Evolutionary conservation across 2,797 vertebrate species (phyloP), one percentile per base, ranked within the genome.

Genomic region (Aeoliscus strigatus): DNA sequence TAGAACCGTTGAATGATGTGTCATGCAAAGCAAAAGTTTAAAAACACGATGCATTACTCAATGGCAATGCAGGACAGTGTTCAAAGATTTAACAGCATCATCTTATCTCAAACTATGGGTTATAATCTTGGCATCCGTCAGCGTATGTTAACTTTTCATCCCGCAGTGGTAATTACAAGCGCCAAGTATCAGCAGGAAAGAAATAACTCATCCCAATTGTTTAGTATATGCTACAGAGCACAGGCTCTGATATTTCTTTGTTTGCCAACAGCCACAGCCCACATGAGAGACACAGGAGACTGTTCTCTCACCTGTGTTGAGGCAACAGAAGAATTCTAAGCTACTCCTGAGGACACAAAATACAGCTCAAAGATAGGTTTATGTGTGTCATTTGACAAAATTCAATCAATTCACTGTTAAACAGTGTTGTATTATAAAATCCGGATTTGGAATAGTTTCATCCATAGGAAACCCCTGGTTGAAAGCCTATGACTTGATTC

Each of bases 131-230:
- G n/a, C n/a, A 21, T 21, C 3, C 6, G 18, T 21, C 18, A 21
- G 3, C 18, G 6, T 21, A 21, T 21, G 18, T 21, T 3, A 21
- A 21, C 18, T 21, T 21, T 21, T 21, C 6, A 6, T 21, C 29
- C 10, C 30, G n/a, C 8, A 61, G 70, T 57, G 70, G 79, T 83
- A 79, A 84, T 81, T 77, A 73, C 42, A 15, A 55, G 32, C 49
- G 17, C 30, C 31, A 34, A 41, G 41, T 61, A 49, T 54, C 32
- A 57, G 39, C 39, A 66, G n/a, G n/a, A n/a, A n/a, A n/a, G n/a
- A n/a, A n/a, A n/a, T n/a, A n/a, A n/a, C n/a, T n/a, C 25, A 16
- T 26, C 12, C 16, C 33, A 25, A 11, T 53, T 23, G 13, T 30
- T 41, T 9, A 30, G 25, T 27, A 41, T 24, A 39, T 2, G 40